Percentiles rank a stretch among this genome's conserved stretches.
Evolutionary conservation across 1,140 invertebrate species (phyloP).

Genomic region (Druon quercuslanigerum): DNA sequence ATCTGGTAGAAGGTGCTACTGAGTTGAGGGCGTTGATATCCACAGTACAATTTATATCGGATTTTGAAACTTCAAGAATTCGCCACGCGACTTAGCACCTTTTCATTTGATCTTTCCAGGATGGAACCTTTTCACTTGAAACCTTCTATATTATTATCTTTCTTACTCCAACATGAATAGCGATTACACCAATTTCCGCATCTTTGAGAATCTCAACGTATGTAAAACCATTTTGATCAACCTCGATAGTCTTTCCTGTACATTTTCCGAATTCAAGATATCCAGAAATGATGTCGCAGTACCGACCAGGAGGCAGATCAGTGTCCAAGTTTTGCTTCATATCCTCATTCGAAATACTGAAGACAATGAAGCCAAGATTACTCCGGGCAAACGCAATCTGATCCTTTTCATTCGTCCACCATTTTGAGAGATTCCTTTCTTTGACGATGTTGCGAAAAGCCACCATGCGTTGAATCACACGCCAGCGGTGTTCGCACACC

Average conservation of each 20-base stretch:
- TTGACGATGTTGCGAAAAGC: constrained; percentile 81
- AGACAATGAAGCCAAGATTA: constrained; percentile 82
- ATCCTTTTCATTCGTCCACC: constrained; percentile 84
- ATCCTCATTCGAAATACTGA: constrained; percentile 79
- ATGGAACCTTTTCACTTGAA: too few relatives aligned
- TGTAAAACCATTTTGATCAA: constrained; percentile 81
- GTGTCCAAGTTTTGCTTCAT: constrained; percentile 79
- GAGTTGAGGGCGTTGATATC: too few relatives aligned
- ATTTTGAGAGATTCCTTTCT: constrained; percentile 76
- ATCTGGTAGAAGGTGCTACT: too few relatives aligned
- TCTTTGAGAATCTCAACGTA: constrained; percentile 77
- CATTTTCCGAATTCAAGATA: constrained; percentile 78
- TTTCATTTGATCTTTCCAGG: too few relatives aligned
- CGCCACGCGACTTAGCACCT: too few relatives aligned
- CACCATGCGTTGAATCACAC: constrained; percentile 86
- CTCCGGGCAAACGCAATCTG: constrained; percentile 86
- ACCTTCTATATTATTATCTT: too few relatives aligned
- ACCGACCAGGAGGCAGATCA: constrained; percentile 83
- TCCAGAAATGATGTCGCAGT: constrained; percentile 91
- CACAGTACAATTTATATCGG: too few relatives aligned
- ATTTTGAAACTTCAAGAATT: too few relatives aligned
- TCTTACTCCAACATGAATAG: constrained; percentile 81
- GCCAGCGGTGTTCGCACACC: constrained; percentile 92
- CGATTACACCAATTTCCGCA: constrained; percentile 84
- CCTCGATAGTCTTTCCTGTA: constrained; percentile 82